Evolutionary conservation across 2,797 vertebrate genomes (phyloP).

Genomic region (Melanotaenia boesemani): DNA sequence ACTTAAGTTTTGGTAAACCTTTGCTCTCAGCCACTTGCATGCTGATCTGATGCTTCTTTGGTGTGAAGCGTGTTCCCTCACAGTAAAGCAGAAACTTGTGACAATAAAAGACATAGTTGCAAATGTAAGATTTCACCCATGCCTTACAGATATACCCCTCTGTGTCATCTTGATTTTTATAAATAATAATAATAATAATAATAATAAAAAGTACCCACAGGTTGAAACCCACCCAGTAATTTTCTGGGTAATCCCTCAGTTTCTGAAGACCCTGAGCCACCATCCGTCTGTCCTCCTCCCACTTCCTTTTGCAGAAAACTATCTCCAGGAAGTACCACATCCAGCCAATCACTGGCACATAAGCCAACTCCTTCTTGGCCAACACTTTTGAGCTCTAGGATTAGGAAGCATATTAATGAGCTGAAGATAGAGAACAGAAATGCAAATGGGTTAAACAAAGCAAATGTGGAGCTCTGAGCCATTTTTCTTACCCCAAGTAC

Average conservation of each 20-base stretch:
- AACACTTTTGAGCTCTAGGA: constrained; percentile 94
- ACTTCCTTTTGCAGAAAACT: constrained; percentile 96
- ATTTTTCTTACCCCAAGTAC: constrained; percentile 91
- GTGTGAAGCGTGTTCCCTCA: constrained; percentile 96
- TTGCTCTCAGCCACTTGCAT: constrained; percentile 97
- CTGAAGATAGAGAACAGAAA: background rate
- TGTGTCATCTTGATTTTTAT: background rate
- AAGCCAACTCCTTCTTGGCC: constrained; percentile 94
- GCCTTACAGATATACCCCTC: background rate
- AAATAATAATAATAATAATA: too few relatives aligned
- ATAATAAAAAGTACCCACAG: background rate
- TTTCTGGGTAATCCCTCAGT: constrained; percentile 92
- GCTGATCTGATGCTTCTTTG: constrained; percentile 93
- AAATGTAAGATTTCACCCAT: background rate
- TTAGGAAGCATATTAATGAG: constrained; percentile 4
- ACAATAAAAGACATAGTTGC: constrained; percentile 11
- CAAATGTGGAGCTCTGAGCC: background rate
- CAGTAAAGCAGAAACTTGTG: constrained; percentile 94
- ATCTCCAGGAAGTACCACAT: constrained; percentile 99
- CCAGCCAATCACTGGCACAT: constrained; percentile 95
- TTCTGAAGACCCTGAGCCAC: constrained; percentile 88
- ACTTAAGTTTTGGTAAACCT: constrained; percentile 93
- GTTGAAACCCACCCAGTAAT: constrained; percentile 87
- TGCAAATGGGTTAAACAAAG: background rate
- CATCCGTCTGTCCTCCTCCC: constrained; percentile 93